Evolutionary conservation across 2,888 invertebrate species (phyloP), one percentile per base, ranked within the genome.

Genomic region (Frankliniella intonsa): DNA sequence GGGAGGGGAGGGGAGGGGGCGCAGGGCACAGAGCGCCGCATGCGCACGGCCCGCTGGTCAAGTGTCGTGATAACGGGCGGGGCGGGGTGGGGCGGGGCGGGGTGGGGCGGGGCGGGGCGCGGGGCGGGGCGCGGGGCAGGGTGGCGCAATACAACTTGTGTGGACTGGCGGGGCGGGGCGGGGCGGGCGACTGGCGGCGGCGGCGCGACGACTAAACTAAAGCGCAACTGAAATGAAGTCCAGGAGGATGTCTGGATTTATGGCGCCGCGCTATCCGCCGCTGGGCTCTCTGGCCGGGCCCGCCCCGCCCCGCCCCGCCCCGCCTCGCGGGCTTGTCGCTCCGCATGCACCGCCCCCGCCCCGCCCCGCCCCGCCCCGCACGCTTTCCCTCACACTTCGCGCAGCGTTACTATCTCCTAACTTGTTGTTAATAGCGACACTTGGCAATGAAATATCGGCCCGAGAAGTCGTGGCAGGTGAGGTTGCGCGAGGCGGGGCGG

Each of bases 391-490:
- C 69, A 69, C 69, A 25, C 69, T 69, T 69, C 22, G 69, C 22
- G 25, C 69, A 25, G 22, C 69, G 25, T 76, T 76, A 22, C 69
- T 76, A 76, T 76, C 69, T 76, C n/a, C 69, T 76, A 76, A 76
- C 22, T 76, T 76, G 69, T 76, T 76, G 69, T 76, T 76, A 76
- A 76, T 76, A 76, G 69, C 69, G 69, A 76, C 69, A 25, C 22
- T 76, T 76, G 69, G 69, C 69, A 76, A 76, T 76, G 69, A 76
- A 76, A 76, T 76, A 76, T 76, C 69, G 69, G 69, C 25, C 69
- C 19, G 25, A 76, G 69, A 22, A 76, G 69, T 76, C 69, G 69
- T 76, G 69, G 69, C 69, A 76, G 69, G 69, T 76, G 69, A 76
- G 69, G 22, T 25, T 76, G 69, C 25, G 69, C 25, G 22, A 38